Conservation (phyloP, 2,888 invertebrate species). For the Temnothorax rugatulus region DNA sequence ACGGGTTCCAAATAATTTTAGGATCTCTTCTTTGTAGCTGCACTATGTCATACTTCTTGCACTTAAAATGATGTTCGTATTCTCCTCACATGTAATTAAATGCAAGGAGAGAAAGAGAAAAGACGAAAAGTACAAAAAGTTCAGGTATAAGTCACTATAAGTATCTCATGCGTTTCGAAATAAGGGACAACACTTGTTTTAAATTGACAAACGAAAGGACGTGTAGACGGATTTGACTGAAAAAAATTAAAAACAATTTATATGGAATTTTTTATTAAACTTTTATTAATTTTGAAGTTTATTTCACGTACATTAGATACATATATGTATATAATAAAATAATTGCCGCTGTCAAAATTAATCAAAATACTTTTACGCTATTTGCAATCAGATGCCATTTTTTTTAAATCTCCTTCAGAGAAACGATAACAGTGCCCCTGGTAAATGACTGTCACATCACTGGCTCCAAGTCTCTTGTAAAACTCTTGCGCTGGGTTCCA, state of each 20-base stretch:
- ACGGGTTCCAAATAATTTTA: too few relatives aligned
- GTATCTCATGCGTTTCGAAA: neutral
- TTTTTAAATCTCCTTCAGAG: slow-evolving; percentile 78
- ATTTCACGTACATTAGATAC: neutral
- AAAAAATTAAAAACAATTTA: neutral
- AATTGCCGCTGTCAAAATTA: neutral
- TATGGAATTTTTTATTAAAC: neutral
- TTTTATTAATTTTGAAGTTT: neutral
- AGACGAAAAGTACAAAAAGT: neutral
- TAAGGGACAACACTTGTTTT: too few relatives aligned
- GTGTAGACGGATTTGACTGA: too few relatives aligned
- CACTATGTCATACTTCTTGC: neutral
- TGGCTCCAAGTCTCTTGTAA: slow-evolving; percentile 91
- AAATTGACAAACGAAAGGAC: too few relatives aligned
- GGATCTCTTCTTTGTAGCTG: neutral
- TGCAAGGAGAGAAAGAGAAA: neutral
- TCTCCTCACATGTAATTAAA: too few relatives aligned
- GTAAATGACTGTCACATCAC: slow-evolving; percentile 89
- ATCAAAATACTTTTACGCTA: slow-evolving; percentile 39
- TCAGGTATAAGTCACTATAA: too few relatives aligned
- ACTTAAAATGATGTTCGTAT: neutral
- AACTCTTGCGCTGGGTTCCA: slow-evolving; percentile 95
- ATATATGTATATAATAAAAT: neutral
- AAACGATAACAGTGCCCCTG: slow-evolving; percentile 90
- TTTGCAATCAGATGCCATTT: slow-evolving; percentile 70